Conservation (phyloP, 2,797 vertebrate genomes). For the Hipposideros larvatus region DNA sequence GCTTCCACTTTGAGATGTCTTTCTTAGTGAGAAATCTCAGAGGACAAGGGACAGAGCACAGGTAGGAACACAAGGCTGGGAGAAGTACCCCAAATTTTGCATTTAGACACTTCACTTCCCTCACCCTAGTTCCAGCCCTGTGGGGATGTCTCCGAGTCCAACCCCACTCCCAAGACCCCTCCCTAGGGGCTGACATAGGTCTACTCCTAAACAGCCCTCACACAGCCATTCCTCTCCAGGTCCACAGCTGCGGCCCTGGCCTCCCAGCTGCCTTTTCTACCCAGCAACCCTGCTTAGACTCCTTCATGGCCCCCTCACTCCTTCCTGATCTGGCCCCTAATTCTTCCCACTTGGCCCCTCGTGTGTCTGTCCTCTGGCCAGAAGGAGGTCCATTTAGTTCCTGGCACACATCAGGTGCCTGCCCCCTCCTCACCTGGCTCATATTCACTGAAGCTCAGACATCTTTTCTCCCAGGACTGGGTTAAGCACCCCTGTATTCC, state of each 20-base stretch:
- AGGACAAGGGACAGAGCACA: neutral
- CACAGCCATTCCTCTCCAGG: neutral
- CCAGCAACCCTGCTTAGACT: neutral
- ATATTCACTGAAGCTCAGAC: neutral
- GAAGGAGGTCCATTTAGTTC: neutral
- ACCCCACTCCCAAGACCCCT: neutral
- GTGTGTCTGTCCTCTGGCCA: neutral
- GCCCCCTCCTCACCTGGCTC: neutral
- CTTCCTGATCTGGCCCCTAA: neutral
- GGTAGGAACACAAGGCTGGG: neutral
- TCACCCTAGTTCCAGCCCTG: neutral
- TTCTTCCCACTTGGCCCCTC: neutral
- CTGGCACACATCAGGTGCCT: neutral
- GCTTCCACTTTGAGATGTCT: neutral
- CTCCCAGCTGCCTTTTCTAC: neutral
- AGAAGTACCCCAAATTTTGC: neutral
- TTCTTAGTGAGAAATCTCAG: slow-evolving; percentile 4
- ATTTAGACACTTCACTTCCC: neutral
- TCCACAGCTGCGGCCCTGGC: neutral
- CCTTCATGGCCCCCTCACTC: neutral
- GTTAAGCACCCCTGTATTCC: neutral
- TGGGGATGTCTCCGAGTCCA: neutral
- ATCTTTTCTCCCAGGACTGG: neutral
- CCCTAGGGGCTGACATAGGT: neutral
- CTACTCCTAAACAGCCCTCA: neutral